Percentiles rank a stretch among this genome's conserved stretches.
These are phyloP conservation scores for Pachypeltis micranthus DNA, from an alignment of 1,140 invertebrate genomes.

Conservation along the genomic window DNA sequence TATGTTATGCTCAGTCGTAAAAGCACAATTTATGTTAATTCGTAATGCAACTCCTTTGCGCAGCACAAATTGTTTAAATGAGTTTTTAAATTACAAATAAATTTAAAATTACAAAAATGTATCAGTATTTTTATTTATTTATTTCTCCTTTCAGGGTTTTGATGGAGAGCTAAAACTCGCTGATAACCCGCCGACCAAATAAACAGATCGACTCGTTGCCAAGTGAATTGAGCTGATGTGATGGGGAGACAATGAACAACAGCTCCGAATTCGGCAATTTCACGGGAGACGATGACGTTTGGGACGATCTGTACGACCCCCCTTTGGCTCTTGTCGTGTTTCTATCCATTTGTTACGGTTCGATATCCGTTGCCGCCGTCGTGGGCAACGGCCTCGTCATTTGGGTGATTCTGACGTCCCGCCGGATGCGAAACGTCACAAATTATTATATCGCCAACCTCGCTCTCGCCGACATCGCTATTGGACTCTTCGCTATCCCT, in stretches of 20 bases:
- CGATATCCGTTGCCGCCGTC: constrained; percentile 42
- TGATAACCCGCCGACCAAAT: neutral
- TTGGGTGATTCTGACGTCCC: constrained; percentile 37
- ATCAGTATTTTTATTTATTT: too few species aligned
- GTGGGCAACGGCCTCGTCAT: constrained; percentile 44
- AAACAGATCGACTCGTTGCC: neutral
- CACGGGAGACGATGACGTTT: neutral
- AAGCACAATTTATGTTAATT: too few species aligned
- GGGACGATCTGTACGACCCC: constrained; percentile 36
- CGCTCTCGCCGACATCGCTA: constrained; percentile 38
- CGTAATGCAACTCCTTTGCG: too few species aligned
- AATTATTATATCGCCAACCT: constrained; percentile 43
- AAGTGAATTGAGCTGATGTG: too few species aligned
- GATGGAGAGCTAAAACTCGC: too few species aligned
- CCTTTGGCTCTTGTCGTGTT: constrained; percentile 39
- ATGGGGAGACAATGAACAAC: neutral
- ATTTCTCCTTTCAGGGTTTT: too few species aligned
- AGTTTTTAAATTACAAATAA: too few species aligned
- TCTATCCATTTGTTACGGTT: constrained; percentile 43
- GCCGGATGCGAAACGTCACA: constrained; percentile 40
- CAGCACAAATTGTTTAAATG: too few species aligned
- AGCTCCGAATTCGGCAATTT: neutral
- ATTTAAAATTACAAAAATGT: too few species aligned
- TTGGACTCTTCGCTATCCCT: constrained; percentile 38
- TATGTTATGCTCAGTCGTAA: too few species aligned